Base-by-base conservation (phyloP, 2,113 vertebrate species). In the Callionymus lyra region DNA sequence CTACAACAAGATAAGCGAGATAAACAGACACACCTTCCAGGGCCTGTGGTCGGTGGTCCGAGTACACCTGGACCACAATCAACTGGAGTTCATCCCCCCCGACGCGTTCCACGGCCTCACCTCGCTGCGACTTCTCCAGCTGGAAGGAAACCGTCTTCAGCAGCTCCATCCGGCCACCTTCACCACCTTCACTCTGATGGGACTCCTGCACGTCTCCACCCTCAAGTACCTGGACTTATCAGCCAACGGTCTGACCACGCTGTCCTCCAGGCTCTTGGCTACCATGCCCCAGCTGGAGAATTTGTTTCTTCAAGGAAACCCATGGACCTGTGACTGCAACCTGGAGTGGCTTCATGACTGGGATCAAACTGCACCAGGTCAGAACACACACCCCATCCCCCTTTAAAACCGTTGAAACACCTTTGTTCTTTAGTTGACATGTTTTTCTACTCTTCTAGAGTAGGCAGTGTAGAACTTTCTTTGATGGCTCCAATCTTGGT, bases 41-140 rank as follows among this genome's bases (percentile, higher is more conserved):
- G 93, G 93, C 1, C 86, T 97, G 33, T 82, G 80, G 50, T 74
- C 62, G 10, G 34, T 95, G 55, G 61, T 86, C 53, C 63, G 92
- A 38, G 62, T 98, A 15, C 90, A 97, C 53, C 15, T 93, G 55
- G 94, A 97, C 67, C 92, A 96, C 82, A 98, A 98, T 76, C 73
- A 37, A 34, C 81, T 98, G 31, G 90, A 91, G 55, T 87, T 85
- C 53, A 83, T 98, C 62, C 87, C 93, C 54, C 93, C 93, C 0
- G 84, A 87, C 2, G 80, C 92, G 31, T 92, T 98, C 74, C 76
- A 79, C 18, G 93, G 94, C 47, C 77, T 97, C 45, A 87, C 78
- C 1, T 79, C 87, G 2, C 73, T 97, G 34, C 79, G 88, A 10
- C 72, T 97, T 6, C 70, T 98, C 6, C 91, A 97, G 31, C 73